phyloP scores from a whole-genome alignment of 2,797 vertebrate genomes.

The Lithobates sylvaticus region DNA sequence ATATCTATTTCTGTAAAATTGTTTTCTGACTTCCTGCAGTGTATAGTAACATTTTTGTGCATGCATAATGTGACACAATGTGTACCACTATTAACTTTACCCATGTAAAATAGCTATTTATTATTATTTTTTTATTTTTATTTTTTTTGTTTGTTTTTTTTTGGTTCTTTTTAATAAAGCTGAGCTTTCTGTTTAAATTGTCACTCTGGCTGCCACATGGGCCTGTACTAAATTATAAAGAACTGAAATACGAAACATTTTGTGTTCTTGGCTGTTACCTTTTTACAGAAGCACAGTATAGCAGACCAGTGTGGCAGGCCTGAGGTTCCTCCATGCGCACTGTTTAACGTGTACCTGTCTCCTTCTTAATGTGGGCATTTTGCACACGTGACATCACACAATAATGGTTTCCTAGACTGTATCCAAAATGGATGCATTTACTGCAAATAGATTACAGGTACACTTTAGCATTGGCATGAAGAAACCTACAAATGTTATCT shows the following conservation, averaged over 20 bases:
- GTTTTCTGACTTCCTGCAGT: slow-evolving; percentile 79
- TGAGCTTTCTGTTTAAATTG: slow-evolving; percentile 73
- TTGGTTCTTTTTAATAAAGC: slow-evolving; percentile 73
- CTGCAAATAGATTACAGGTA: neutral
- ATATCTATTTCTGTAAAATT: slow-evolving; percentile 78
- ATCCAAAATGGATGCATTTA: too few species aligned
- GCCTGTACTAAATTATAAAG: slow-evolving; percentile 10
- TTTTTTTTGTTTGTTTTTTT: too few species aligned
- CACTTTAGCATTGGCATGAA: slow-evolving; percentile 47
- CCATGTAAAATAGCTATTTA: slow-evolving; percentile 89
- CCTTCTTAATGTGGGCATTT: slow-evolving; percentile 27
- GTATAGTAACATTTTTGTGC: slow-evolving; percentile 86
- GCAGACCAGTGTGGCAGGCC: slow-evolving; percentile 16
- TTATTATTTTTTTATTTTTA: slow-evolving; percentile 71
- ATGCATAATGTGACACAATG: slow-evolving; percentile 86
- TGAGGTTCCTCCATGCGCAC: neutral
- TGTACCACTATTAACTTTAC: slow-evolving; percentile 88
- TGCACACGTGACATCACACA: slow-evolving; percentile 59
- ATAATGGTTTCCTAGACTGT: neutral
- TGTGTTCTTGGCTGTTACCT: neutral
- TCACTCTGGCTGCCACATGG: slow-evolving; percentile 67
- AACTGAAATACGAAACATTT: neutral
- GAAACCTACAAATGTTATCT: slow-evolving; percentile 63
- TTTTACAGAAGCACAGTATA: slow-evolving; percentile 29
- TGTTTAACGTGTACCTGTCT: neutral